Evolutionary conservation across 2,797 vertebrate genomes (phyloP).

Genomic region (Cirrhinus mrigala): DNA sequence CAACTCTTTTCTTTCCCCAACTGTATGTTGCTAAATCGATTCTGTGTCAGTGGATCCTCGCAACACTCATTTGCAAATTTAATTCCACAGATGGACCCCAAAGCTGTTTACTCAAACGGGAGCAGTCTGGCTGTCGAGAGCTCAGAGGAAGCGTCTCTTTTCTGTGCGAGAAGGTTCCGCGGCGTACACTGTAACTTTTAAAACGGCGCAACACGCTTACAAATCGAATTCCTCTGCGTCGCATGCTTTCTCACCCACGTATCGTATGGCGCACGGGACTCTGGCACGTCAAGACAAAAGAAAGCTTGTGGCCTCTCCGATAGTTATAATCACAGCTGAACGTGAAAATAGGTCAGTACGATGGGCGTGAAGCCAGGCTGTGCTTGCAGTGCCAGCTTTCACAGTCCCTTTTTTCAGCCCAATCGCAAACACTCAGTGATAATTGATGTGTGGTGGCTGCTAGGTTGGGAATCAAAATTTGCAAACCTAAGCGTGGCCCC

Average conservation of each 20-base stretch:
- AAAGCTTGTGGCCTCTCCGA: conserved; percentile 53
- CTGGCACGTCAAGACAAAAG: conserved; percentile 26
- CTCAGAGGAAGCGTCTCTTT: conserved; percentile 65
- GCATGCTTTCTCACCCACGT: conserved; percentile 28
- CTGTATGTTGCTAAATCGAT: conserved; percentile 62
- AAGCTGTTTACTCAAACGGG: conserved; percentile 71
- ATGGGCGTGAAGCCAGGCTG: conserved; percentile 46
- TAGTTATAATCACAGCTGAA: conserved; percentile 65
- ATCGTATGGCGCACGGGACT: not conserved
- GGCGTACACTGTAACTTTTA: conserved; percentile 16
- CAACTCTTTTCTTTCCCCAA: conserved; percentile 55
- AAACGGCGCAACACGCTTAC: conserved; percentile 21
- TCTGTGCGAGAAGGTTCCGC: conserved; percentile 65
- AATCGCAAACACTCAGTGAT: conserved; percentile 29
- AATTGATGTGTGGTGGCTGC: conserved; percentile 22
- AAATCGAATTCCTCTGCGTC: conserved; percentile 2
- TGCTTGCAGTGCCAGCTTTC: conserved; percentile 25
- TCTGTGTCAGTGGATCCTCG: conserved; percentile 64
- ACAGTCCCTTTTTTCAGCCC: conserved; percentile 27
- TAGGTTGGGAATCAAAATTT: conserved; percentile 33
- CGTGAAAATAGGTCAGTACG: conserved; percentile 66
- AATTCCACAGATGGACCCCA: conserved; percentile 76
- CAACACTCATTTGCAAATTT: conserved; percentile 73
- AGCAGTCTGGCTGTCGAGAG: conserved; percentile 68
- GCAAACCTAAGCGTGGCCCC: conserved; percentile 2